Evolutionary conservation across 2,113 vertebrate species (phyloP), one percentile per base, ranked within the genome.

Genomic region (Lutjanus erythropterus): DNA sequence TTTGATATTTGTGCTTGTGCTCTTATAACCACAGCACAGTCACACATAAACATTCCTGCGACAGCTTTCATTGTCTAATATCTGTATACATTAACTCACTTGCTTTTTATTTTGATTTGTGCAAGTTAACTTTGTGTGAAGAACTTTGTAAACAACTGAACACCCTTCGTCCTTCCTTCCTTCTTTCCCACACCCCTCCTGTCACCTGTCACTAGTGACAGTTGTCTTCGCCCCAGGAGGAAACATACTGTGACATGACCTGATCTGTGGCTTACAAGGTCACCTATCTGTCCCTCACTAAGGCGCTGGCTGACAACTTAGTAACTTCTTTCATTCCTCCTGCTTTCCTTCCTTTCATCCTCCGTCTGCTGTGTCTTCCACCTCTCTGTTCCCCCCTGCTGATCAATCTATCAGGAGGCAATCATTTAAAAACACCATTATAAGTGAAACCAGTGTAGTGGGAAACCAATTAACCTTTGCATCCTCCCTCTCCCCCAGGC

Each of bases 401-500:
- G 84, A 88, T 86, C 61, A 79, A 71, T 78, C 72, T 82, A 81
- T 84, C 86, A 84, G 49, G 64, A 89, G 75, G 61, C 85, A 88
- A 79, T 86, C 35, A 75, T 89, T 87, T 85, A 58, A 89, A 91
- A 81, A 81, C 71, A 85, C 50, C 64, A 88, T 87, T 88, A 88
- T 79, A 84, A 70, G 80, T 88, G 83, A 88, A 91, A 84, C 59
- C 85, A 85, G 49, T 88, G 75, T 89, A 81, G 71, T 91, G 85
- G 88, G 84, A 91, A 92, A 89, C 84, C 86, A 90, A 89, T 93
- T 93, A 92, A 93, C 91, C 90, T 92, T 92, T 89, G 47, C 85
- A 86, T 92, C 85, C 71, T 80, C 80, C 82, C 65, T 77, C 72
- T 71, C 68, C 90, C 89, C 58, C 91, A 99, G 98, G 98, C 97